Evolutionary conservation across 2,888 invertebrate genomes (phyloP).

Genomic region (Drosophila histrio): DNA sequence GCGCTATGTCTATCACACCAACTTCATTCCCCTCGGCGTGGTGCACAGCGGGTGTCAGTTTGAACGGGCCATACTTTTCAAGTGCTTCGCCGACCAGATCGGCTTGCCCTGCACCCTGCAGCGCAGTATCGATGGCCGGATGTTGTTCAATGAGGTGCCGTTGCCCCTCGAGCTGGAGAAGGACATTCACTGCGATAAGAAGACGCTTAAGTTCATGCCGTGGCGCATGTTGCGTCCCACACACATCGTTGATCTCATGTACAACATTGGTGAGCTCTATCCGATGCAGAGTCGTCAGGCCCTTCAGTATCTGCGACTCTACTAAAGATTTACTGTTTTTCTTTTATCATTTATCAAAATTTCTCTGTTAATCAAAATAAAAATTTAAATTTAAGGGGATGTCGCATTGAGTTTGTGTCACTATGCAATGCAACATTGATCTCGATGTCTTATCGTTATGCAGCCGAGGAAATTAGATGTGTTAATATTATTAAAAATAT

Average conservation of each 20-base stretch:
- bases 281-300: slow-evolving; percentile 82
- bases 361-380: slow-evolving; percentile 13
- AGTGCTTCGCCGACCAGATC: slow-evolving; percentile 87
- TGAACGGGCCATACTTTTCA: slow-evolving; percentile 88
- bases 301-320: slow-evolving; percentile 75
- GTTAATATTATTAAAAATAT: too few species aligned
- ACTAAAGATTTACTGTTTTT: slow-evolving; percentile 30
- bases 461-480: too few species aligned
- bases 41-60: slow-evolving; percentile 86
- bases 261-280: slow-evolving; percentile 78
- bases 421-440: not conserved
- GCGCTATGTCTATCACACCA: slow-evolving; percentile 83
- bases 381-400: not conserved
- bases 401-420: not conserved
- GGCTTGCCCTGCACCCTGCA: slow-evolving; percentile 87
- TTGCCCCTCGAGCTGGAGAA: slow-evolving; percentile 84
- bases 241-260: slow-evolving; percentile 87
- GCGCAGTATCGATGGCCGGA: slow-evolving; percentile 85
- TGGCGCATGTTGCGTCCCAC: slow-evolving; percentile 86
- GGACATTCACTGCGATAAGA: slow-evolving; percentile 76
- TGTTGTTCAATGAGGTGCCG: slow-evolving; percentile 88
- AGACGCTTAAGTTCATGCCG: slow-evolving; percentile 82
- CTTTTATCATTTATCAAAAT: slow-evolving; percentile 11
- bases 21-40: slow-evolving; percentile 86
- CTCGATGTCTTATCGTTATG: too few species aligned